Evolutionary conservation across 1,140 invertebrate species (phyloP), one percentile per base, ranked within the genome.

Genomic region (Cyclargus thomasi): DNA sequence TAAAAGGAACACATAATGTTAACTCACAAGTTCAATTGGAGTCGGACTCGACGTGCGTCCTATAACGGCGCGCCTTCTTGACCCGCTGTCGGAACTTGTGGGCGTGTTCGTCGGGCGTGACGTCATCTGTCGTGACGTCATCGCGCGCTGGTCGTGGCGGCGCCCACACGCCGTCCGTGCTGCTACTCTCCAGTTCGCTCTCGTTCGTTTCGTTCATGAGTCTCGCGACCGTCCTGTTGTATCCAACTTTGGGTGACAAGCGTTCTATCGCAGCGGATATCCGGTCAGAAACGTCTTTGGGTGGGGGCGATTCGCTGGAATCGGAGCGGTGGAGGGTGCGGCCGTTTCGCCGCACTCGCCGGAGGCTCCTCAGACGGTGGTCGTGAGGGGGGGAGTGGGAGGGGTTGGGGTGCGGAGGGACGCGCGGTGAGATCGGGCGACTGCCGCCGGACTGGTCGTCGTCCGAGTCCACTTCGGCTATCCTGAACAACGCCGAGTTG

Each of bases 391-490:
- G 80, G 0, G 83, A 59, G 55, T 21, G 72, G 1, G 83, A 77
- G 10, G 55, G 5, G 18, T 11, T 20, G 17, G 53, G 21, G 55
- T 72, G 77, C 68, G 67, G 69, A 67, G 74, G 82, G n/a, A n/a
- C n/a, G 62, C 83, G 68, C 0, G 85, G 85, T 1, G 88, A 88
- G 70, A 86, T 83, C 1, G 84, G 83, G 36, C 80, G 82, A 70
- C 87, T 87, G 71, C 83, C 73, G 0, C 76, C 79, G 0, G 90
- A 90, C 64, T 91, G 86, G 70, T 92, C 92, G 67, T 93, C 92
- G 62, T 93, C 92, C 0, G 92, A 93, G 76, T 92, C 92, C 16
- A 92, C 91, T 70, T 93, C 92, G 3, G 91, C 88, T 72, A 93
- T 90, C 62, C 92, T 80, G 72, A 92, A 93, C 36, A 92, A 70